These are phyloP conservation scores for Drosophila incognita DNA, from an alignment of 2,888 invertebrate species.

Conservation along the genomic window DNA sequence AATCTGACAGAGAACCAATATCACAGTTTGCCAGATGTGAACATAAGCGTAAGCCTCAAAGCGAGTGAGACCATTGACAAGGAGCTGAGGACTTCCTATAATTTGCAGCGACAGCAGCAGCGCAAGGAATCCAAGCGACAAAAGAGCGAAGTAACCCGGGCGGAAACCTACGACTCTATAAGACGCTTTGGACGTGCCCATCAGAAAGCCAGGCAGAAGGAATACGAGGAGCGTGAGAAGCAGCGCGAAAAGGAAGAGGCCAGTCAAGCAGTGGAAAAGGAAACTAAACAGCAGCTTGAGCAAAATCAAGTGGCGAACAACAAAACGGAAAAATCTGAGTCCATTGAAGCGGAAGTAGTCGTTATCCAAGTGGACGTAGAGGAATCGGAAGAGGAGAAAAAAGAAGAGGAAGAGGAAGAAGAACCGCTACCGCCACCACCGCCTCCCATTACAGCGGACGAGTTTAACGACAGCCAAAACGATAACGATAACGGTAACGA, in stretches of 20 bases:
- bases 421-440: slow-evolving; percentile 62
- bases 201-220: slow-evolving; percentile 81
- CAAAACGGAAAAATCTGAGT: slow-evolving; percentile 33
- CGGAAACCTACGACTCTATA: slow-evolving; percentile 83
- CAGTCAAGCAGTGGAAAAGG: slow-evolving; percentile 42
- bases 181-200: slow-evolving; percentile 83
- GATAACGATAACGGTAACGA: slow-evolving; percentile 8
- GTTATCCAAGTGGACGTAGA: slow-evolving; percentile 2
- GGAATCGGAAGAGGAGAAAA: neutral
- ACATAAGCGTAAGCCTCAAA: slow-evolving; percentile 89
- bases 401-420: slow-evolving; percentile 36
- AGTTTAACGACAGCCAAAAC: slow-evolving; percentile 19
- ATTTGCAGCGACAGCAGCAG: slow-evolving; percentile 75
- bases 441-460: slow-evolving; percentile 50
- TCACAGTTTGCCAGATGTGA: slow-evolving; percentile 90
- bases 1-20: slow-evolving; percentile 88
- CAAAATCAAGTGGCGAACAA: slow-evolving; percentile 38
- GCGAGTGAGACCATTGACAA: slow-evolving; percentile 90
- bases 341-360: slow-evolving; percentile 17
- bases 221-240: slow-evolving; percentile 67
- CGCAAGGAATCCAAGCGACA: slow-evolving; percentile 58
- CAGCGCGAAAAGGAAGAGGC: slow-evolving; percentile 55
- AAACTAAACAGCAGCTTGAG: slow-evolving; percentile 22
- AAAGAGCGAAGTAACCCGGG: slow-evolving; percentile 62
- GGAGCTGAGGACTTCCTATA: slow-evolving; percentile 87